These are phyloP conservation scores for Nomada lathburiana DNA, from an alignment of 2,888 invertebrate species.

Conservation along the genomic window DNA sequence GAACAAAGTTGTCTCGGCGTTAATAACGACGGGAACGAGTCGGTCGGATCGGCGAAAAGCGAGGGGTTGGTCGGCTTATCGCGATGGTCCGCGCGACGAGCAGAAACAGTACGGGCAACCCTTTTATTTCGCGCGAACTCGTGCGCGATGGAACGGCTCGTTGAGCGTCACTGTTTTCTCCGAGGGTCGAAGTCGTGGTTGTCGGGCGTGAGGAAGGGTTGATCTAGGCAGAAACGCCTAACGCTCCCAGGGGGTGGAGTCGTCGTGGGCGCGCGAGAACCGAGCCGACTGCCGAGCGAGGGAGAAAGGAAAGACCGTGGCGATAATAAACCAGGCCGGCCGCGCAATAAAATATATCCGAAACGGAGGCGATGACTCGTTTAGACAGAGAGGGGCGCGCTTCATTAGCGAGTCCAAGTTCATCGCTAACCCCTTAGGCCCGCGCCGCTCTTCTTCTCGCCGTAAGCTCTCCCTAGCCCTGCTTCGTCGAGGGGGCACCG, in stretches of 20 bases:
- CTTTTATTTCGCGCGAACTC: slow-evolving; percentile 77
- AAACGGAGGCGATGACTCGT: slow-evolving; percentile 83
- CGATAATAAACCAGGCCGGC: slow-evolving; percentile 82
- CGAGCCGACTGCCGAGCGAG: slow-evolving; percentile 52
- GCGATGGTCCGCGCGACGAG: slow-evolving; percentile 25
- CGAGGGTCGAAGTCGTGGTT: slow-evolving; percentile 74
- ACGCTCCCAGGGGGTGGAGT: slow-evolving; percentile 50
- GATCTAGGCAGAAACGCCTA: slow-evolving; percentile 78
- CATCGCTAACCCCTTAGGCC: slow-evolving; percentile 82
- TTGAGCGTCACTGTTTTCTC: slow-evolving; percentile 81
- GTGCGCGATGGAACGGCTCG: slow-evolving; percentile 80
- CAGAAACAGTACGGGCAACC: slow-evolving; percentile 61
- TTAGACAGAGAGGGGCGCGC: slow-evolving; percentile 75
- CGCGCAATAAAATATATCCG: slow-evolving; percentile 83
- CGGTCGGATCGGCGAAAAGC: not conserved
- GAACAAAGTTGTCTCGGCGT: not conserved
- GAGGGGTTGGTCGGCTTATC: slow-evolving; percentile 29
- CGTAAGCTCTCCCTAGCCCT: slow-evolving; percentile 19
- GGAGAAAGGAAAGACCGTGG: slow-evolving; percentile 70
- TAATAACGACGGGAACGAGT: not conserved
- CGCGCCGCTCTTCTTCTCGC: slow-evolving; percentile 30
- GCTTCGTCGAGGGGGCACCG: slow-evolving; percentile 27
- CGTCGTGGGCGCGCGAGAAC: slow-evolving; percentile 74
- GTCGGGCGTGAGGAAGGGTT: slow-evolving; percentile 82
- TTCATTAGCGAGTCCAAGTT: slow-evolving; percentile 83